Evolutionary conservation across 2,113 vertebrate species (phyloP), one percentile per base, ranked within the genome.

Genomic region (Numenius arquata): DNA sequence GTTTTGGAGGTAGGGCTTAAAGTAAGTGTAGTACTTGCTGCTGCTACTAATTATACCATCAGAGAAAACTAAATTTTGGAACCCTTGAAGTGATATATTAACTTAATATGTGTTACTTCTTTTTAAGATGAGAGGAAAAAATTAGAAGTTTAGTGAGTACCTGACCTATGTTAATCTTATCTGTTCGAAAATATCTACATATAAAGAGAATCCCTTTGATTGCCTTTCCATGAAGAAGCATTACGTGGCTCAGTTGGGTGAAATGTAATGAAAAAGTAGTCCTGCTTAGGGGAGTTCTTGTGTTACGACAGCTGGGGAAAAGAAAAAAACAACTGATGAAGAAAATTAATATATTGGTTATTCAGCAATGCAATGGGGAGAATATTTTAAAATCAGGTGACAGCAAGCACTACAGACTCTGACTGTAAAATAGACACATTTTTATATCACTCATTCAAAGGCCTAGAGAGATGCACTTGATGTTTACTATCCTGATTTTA

Each of bases 261-360:
- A 91, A 86, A 65, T 63, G 15, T 71, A 55, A 58, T 73, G 75
- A 76, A 75, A 27, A 56, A 71, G 17, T 45, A 66, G 41, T 76
- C 53, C 55, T 82, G 45, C 84, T 66, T 76, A 53, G 22, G 76
- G 15, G 21, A 70, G 55, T 47, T 73, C 41, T 82, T 85, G 45
- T 94, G 50, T 76, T 79, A 59, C 62, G 50, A 89, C 41, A 95
- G 48, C 77, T 75, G 43, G 26, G 43, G 55, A 75, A 91, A 91
- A 92, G 52, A 63, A 34, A 84, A 92, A 86, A 62, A 5, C 41
- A 93, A 85, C 53, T 80, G 85, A 85, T 85, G 71, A 83, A 85
- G 70, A 89, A 95, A 95, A 95, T 81, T 2, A 92, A 76, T 83
- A 34, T 88, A 91, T 88, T 82, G 92, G 79, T 95, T 91, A 85